Conservation (phyloP, 2,888 invertebrate species). For the Drosophila leonis region DNA sequence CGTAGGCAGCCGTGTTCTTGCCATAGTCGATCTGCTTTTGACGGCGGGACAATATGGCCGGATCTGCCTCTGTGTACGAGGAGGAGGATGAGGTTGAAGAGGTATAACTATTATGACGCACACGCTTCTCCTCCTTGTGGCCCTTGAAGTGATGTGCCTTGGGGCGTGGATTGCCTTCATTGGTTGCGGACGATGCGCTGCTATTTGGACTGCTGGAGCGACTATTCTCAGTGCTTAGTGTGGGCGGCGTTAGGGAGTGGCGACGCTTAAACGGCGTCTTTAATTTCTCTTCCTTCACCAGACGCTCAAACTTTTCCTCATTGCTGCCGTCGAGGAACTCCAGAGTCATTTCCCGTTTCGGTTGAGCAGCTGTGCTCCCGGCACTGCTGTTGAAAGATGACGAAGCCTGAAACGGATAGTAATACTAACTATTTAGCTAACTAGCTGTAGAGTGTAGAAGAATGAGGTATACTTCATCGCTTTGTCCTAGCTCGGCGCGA, state of each 20-base stretch:
- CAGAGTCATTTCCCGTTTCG: constrained; percentile 74
- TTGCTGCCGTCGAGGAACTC: constrained; percentile 82
- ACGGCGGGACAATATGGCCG: constrained; percentile 89
- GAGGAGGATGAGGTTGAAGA: constrained; percentile 82
- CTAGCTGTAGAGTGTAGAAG: neutral
- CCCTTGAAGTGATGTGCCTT: constrained; percentile 30
- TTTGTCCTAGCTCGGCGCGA: constrained; percentile 66
- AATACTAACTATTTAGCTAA: neutral
- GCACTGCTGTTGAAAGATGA: constrained; percentile 69
- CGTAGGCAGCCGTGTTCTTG: constrained; percentile 95
- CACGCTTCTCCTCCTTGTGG: constrained; percentile 79
- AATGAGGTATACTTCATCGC: constrained; percentile 58
- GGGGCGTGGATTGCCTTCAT: constrained; percentile 15
- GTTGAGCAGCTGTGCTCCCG: constrained; percentile 42
- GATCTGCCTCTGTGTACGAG: constrained; percentile 89
- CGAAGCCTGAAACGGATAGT: constrained; percentile 38
- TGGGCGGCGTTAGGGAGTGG: constrained; percentile 81
- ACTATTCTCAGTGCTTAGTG: constrained; percentile 69
- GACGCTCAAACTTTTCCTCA: constrained; percentile 84
- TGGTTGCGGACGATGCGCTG: constrained; percentile 46
- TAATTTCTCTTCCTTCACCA: constrained; percentile 84
- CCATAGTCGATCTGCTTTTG: constrained; percentile 98
- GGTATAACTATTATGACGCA: constrained; percentile 80
- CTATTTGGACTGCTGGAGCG: constrained; percentile 82
- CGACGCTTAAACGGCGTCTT: constrained; percentile 85